Conservation (phyloP, 2,797 vertebrate genomes). For the Gymnocypris eckloni region DNA sequence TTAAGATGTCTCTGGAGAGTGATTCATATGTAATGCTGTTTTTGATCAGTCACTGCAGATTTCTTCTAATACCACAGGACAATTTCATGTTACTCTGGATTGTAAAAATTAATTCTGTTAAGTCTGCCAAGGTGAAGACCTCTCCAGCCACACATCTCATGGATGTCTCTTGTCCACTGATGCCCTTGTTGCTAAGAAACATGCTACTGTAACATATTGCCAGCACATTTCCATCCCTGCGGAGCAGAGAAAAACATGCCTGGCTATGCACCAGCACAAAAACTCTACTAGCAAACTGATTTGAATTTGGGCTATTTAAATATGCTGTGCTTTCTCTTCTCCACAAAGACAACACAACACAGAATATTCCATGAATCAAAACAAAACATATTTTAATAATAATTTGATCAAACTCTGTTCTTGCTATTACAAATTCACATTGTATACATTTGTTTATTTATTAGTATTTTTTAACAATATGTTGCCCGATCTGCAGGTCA, state of each 20-base stretch:
- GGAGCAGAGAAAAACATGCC: neutral
- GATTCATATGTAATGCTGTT: neutral
- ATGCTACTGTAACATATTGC: neutral
- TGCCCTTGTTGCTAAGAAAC: constrained; percentile 15
- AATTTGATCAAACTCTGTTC: no score
- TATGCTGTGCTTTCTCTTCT: neutral
- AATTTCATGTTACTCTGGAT: constrained; percentile 28
- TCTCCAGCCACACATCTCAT: constrained; percentile 8
- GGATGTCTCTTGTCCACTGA: neutral
- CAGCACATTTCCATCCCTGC: neutral
- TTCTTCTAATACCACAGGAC: constrained; percentile 3
- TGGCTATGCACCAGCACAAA: neutral
- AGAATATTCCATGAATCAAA: constrained; percentile 1
- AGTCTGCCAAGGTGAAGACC: constrained; percentile 11
- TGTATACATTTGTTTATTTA: no score
- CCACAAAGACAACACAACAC: neutral
- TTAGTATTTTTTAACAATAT: no score
- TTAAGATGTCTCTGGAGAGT: neutral
- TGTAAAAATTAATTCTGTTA: neutral
- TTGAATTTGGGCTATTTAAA: neutral
- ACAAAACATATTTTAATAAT: constrained; percentile 1
- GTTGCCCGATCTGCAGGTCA: neutral
- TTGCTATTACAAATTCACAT: no score
- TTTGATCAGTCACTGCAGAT: constrained; percentile 1
- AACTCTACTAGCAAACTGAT: neutral